Evolutionary conservation across 2,797 vertebrate genomes (phyloP).

Genomic region (Manis crassicaudata): DNA sequence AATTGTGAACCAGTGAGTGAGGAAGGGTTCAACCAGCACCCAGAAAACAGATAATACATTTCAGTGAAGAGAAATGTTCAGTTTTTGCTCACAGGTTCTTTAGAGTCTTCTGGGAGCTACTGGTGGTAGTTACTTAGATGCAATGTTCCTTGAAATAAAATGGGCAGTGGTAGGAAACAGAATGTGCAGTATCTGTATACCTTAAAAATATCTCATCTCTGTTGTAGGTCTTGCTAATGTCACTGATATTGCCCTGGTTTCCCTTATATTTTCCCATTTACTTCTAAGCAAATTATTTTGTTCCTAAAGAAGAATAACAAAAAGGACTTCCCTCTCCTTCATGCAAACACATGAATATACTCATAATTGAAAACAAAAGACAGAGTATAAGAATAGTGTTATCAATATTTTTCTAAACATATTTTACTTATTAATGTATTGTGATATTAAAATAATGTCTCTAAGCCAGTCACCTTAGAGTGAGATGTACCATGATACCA

Average conservation of each 20-base stretch:
- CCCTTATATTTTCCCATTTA: not conserved
- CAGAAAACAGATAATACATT: not conserved
- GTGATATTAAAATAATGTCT: not conserved
- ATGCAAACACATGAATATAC: not conserved
- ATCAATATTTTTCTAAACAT: not conserved
- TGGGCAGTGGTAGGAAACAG: not conserved
- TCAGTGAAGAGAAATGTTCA: not conserved
- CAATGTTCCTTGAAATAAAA: not conserved
- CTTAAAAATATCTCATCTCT: not conserved
- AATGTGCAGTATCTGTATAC: not conserved
- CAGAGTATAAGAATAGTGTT: too few species aligned
- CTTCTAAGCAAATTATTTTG: conserved; percentile 36
- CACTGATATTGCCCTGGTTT: not conserved
- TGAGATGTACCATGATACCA: not conserved
- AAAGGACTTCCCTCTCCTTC: not conserved
- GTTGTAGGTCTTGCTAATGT: not conserved
- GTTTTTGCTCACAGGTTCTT: not conserved
- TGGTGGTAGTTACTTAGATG: conserved; percentile 3
- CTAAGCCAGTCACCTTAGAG: not conserved
- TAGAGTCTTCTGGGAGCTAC: not conserved
- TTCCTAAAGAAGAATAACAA: not conserved
- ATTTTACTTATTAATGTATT: not conserved
- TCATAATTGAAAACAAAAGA: not conserved
- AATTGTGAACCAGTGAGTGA: not conserved
- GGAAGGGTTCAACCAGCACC: not conserved